Base-by-base conservation (phyloP, 2,888 invertebrate genomes). In the Schizaphis graminum region DNA sequence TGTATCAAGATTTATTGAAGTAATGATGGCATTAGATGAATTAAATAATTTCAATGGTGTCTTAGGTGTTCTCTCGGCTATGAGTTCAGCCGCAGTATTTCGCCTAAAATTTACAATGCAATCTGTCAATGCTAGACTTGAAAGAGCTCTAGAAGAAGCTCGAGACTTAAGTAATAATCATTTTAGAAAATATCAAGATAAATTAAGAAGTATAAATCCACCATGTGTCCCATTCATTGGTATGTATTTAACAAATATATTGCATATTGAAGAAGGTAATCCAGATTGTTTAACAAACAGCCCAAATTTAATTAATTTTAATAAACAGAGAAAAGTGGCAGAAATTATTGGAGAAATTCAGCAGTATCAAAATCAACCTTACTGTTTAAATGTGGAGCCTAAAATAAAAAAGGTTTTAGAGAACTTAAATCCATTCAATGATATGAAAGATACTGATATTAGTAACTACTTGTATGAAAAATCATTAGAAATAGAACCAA, bases 1-100 rank as follows among this genome's bases (percentile, higher is more conserved):
- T 95, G 97, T 99, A 94, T 97, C 98, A 93, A 97, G 99, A 41
- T 97, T 99, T 94, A 97, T 99, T 95, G 99, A 99, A 96, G 97
- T 99, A 95, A 98, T 99, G 98, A 97, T 98, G 95, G 99, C 99
- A 94, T 97, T 99, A 95, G 97, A 98, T 95, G 99, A 99, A 96
- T 97, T 99, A 95, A 99, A 99, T 96, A 99, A 99, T 96, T 99
- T 99, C 96, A 99, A 99, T 96, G 99, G 99, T 0, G 98, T 99
- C 93, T 96, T 99, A 94, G 99, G 99, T 67, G 98, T 99, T 94
- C 98, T 98, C 91, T 98, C 99, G 94, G 99, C 99, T 61, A 97
- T 98, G 96, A 98, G 97, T 93, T 98, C 98, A 77, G 98, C 99
- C 28, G 98, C 99, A 92, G 98, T 99, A 90, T 98, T 98, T 96